These are phyloP conservation scores for Rugalucina vietnamica DNA, from an alignment of 2,888 invertebrate species.

Conservation along the genomic window DNA sequence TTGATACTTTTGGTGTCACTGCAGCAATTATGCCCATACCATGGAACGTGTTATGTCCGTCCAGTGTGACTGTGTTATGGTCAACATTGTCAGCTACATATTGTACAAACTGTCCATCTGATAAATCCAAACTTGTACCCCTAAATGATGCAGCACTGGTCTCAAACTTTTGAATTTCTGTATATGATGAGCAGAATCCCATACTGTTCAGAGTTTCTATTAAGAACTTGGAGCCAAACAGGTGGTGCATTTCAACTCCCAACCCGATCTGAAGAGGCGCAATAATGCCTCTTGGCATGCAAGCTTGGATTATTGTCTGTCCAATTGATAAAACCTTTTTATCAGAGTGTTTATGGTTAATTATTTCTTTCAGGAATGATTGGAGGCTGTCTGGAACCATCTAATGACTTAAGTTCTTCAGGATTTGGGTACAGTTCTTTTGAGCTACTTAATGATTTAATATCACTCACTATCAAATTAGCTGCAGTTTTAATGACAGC, in stretches of 20 bases:
- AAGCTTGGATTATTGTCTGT: constrained; percentile 62
- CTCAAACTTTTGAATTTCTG: constrained; percentile 44
- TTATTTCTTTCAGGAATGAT: neutral
- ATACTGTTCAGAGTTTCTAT: constrained; percentile 57
- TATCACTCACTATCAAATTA: too few relatives aligned
- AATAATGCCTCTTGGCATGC: constrained; percentile 44
- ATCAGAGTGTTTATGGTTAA: neutral
- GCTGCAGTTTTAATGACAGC: neutral
- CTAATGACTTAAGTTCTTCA: too few relatives aligned
- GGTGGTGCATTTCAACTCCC: constrained; percentile 55
- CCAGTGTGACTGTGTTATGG: constrained; percentile 24
- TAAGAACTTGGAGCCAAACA: constrained; percentile 56
- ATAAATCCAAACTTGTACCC: neutral
- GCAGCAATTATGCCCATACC: constrained; percentile 19
- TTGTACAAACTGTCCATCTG: constrained; percentile 15
- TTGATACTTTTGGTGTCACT: neutral
- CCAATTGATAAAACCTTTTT: constrained; percentile 57
- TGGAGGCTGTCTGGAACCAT: neutral
- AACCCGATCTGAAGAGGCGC: constrained; percentile 60
- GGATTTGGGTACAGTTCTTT: too few relatives aligned
- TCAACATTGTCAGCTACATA: constrained; percentile 38
- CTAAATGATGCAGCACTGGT: constrained; percentile 12
- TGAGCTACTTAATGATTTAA: too few relatives aligned
- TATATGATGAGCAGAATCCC: constrained; percentile 61
- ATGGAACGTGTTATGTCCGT: constrained; percentile 31